Evolutionary conservation across 2,797 vertebrate species (phyloP).

Genomic region (Poeciliopsis paucimaculata): DNA sequence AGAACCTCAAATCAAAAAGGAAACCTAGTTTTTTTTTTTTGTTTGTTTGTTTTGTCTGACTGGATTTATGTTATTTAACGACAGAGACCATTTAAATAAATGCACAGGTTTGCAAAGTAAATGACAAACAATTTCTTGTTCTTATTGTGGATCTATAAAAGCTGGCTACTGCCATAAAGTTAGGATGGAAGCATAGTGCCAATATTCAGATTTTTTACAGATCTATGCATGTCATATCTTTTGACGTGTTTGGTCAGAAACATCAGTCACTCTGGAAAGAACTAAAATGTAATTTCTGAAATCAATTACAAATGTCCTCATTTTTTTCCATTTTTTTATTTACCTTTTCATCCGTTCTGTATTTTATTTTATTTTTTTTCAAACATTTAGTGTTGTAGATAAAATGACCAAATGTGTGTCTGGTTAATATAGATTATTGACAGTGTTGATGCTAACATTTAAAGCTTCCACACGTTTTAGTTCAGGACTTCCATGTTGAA

Average conservation of each 20-base stretch:
- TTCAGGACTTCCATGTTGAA: constrained; percentile 70
- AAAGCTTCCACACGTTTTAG: constrained; percentile 71
- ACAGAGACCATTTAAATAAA: not conserved
- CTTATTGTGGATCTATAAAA: constrained; percentile 2
- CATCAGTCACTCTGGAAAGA: constrained; percentile 30
- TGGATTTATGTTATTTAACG: constrained; percentile 30
- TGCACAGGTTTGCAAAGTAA: not conserved
- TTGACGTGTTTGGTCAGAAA: constrained; percentile 30
- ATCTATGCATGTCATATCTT: constrained; percentile 81
- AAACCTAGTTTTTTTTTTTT: constrained; percentile 24
- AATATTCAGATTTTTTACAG: constrained; percentile 64
- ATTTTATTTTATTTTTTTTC: not conserved
- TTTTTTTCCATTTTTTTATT: constrained; percentile 16
- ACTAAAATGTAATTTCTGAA: constrained; percentile 28
- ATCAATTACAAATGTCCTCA: constrained; percentile 18
- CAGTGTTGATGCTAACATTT: constrained; percentile 40
- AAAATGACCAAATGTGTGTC: constrained; percentile 46
- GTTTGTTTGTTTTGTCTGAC: constrained; percentile 44
- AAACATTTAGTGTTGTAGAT: constrained; percentile 27
- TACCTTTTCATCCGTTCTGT: constrained; percentile 20
- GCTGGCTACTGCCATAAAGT: constrained; percentile 4
- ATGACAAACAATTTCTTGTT: not conserved
- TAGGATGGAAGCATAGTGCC: constrained; percentile 59
- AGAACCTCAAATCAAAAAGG: constrained; percentile 46
- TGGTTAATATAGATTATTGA: constrained; percentile 27